Percentiles rank a stretch among this genome's conserved stretches.
phyloP scores from a whole-genome alignment of 2,113 vertebrate genomes.

The Callionymus lyra region DNA sequence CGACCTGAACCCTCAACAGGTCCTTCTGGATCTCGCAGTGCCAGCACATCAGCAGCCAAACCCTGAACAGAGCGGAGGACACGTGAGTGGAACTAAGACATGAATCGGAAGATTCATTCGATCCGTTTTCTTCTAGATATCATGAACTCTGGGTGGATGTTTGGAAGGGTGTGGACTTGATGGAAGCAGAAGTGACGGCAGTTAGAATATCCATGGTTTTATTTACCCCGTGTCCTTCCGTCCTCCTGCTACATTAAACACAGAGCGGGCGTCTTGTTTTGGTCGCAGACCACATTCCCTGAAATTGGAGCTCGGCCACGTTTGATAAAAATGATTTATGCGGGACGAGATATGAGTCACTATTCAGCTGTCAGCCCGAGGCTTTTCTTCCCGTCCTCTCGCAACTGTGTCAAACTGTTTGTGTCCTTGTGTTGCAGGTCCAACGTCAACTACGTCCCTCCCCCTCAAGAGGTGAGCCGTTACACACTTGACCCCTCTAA shows the following conservation, averaged over 20 bases:
- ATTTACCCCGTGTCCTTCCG: background rate
- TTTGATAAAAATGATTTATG: slow-evolving; percentile 38
- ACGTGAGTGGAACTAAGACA: slow-evolving; percentile 67
- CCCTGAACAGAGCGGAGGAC: slow-evolving; percentile 69
- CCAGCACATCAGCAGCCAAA: slow-evolving; percentile 74
- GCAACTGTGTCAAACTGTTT: slow-evolving; percentile 17
- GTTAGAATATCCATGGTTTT: no score
- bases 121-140: background rate
- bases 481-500: background rate
- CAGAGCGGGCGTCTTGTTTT: background rate
- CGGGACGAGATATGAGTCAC: slow-evolving; percentile 31
- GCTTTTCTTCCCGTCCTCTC: slow-evolving; percentile 12
- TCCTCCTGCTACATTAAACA: background rate
- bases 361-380: slow-evolving; percentile 26
- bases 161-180: no score
- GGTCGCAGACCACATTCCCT: slow-evolving; percentile 8
- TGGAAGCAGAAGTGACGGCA: no score
- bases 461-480: slow-evolving; percentile 64
- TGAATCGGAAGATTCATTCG: no score
- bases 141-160: background rate
- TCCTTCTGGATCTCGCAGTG: slow-evolving; percentile 75
- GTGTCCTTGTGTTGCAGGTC: slow-evolving; percentile 49
- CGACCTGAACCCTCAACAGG: slow-evolving; percentile 53
- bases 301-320: slow-evolving; percentile 17
- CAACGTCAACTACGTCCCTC: slow-evolving; percentile 60